phyloP scores from a whole-genome alignment of 2,797 vertebrate genomes.

The Craterocephalus amniculus region DNA sequence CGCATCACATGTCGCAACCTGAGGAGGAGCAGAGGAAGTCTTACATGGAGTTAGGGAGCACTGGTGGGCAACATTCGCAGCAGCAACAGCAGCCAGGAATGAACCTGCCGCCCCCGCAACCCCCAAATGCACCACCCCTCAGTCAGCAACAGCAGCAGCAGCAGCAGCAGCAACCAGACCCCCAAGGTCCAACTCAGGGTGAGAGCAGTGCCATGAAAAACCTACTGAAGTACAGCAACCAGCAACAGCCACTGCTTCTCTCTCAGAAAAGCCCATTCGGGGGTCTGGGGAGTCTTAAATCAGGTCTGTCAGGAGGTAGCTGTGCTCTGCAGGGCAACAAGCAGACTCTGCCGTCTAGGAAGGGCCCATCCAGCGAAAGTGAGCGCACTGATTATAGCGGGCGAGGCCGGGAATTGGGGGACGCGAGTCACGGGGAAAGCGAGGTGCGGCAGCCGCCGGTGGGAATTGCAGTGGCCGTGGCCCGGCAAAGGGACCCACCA shows the following conservation, averaged over 20 bases:
- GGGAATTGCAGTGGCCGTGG: constrained; percentile 94
- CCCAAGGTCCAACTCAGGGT: constrained; percentile 78
- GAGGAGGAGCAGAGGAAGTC: constrained; percentile 85
- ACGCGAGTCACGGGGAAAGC: constrained; percentile 82
- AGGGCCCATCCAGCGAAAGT: constrained; percentile 81
- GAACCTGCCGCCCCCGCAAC: constrained; percentile 77
- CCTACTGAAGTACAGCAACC: constrained; percentile 95
- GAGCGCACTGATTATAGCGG: constrained; percentile 91
- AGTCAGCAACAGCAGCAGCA: constrained; percentile 78
- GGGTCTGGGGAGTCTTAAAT: constrained; percentile 89
- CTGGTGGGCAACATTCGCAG: constrained; percentile 76
- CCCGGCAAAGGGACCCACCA: constrained; percentile 90
- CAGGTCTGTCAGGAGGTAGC: constrained; percentile 87
- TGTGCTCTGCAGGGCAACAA: constrained; percentile 89
- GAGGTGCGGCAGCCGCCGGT: constrained; percentile 96
- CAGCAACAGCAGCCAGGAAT: constrained; percentile 73
- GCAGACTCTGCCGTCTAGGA: constrained; percentile 81
- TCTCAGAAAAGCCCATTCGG: constrained; percentile 92
- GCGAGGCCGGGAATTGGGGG: constrained; percentile 86
- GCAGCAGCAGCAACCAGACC: constrained; percentile 77
- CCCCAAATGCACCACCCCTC: constrained; percentile 65
- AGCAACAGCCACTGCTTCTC: constrained; percentile 86
- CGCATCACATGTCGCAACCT: constrained; percentile 85
- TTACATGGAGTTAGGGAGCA: constrained; percentile 90
- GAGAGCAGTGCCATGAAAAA: constrained; percentile 95